Conservation (phyloP, 2,888 invertebrate genomes). For the Selenia dentaria region DNA sequence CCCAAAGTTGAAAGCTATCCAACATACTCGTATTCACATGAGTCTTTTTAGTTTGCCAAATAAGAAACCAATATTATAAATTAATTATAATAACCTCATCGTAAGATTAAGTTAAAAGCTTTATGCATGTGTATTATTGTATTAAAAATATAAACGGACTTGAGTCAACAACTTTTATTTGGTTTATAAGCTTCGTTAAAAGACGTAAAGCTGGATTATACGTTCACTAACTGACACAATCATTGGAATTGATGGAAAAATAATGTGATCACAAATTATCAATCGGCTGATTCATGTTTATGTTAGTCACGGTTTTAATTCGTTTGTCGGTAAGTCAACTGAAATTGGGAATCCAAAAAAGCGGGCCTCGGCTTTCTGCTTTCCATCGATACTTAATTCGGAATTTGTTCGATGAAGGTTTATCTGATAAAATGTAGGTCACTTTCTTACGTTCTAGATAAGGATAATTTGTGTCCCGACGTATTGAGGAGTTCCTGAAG, state of each 20-base stretch:
- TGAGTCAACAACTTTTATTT: neutral
- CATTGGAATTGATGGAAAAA: conserved; percentile 21
- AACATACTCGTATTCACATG: too few relatives aligned
- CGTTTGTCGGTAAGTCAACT: neutral
- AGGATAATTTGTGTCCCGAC: too few relatives aligned
- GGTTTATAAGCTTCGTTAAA: neutral
- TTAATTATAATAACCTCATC: too few relatives aligned
- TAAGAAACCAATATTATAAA: too few relatives aligned
- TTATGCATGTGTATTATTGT: neutral
- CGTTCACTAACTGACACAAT: conserved; percentile 15
- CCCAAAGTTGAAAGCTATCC: too few relatives aligned
- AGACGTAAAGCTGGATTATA: neutral
- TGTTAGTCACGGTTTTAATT: neutral
- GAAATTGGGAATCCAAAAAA: neutral
- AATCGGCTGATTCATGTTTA: neutral
- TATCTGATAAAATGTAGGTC: too few relatives aligned
- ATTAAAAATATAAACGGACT: neutral
- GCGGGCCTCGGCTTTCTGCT: too few relatives aligned
- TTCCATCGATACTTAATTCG: too few relatives aligned
- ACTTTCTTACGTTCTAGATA: too few relatives aligned
- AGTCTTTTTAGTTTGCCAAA: too few relatives aligned
- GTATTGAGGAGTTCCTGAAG: too few relatives aligned
- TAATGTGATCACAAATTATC: conserved; percentile 21
- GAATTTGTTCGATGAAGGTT: too few relatives aligned
- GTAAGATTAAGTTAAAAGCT: conserved; percentile 3